Evolutionary conservation across 2,797 vertebrate genomes (phyloP), one percentile per base, ranked within the genome.

Genomic region (Macropus fuliginosus): DNA sequence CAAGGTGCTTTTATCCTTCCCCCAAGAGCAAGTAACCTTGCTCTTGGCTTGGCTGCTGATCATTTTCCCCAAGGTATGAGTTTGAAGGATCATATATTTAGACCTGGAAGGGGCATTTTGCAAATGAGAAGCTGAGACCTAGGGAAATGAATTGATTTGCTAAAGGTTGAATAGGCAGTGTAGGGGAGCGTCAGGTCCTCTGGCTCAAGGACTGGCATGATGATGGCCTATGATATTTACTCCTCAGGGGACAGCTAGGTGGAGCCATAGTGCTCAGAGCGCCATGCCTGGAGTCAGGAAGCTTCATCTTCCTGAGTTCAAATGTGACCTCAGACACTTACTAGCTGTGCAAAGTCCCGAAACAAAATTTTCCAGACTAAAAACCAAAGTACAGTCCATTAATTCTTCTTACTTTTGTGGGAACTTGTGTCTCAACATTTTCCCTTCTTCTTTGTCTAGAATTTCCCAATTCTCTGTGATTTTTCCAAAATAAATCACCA

Each of bases 381-480:
- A 95, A 90, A 87, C 94, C 52, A 50, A 94, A 96, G n/a, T 8
- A 81, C 8, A 46, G 40, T 46, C 74, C 2, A 4, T 27, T 40
- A 21, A 24, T 74, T n/a, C n/a, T 40, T 81, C 56, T 93, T 56
- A 55, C 46, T 6, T 6, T 92, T 96, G 62, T 91, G 9, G 93
- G 55, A 94, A 93, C 46, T 29, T 54, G 13, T 92, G 50, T 31
- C 52, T 29, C 21, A 31, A 1, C 24, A 24, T 90, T 91, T 94
- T 96, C 91, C 46, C 62, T 94, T 92, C 91, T 93, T 96, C 55
- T 94, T 95, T 62, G 54, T 91, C 90, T 81, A 81, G 40, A 81
- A 81, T 81, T 81, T 46, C 74, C 74, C 74, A 81, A 46, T 81
- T 81, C 21, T 40, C 34, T 8, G 46, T 27, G 87, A 94, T 96